These are phyloP conservation scores for Trichoplusia ni DNA, from an alignment of 1,140 invertebrate species.

Conservation along the genomic window DNA sequence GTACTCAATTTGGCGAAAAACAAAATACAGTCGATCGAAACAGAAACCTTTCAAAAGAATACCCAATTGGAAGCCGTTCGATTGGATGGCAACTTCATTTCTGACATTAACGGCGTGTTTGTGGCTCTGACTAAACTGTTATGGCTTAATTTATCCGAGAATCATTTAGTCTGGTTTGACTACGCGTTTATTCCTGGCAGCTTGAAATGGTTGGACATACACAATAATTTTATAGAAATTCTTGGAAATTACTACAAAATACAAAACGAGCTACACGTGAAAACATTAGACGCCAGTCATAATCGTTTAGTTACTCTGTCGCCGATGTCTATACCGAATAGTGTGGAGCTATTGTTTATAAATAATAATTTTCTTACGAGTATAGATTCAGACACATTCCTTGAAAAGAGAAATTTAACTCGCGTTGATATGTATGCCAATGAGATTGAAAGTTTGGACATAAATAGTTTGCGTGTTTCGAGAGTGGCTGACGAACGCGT, in stretches of 20 bases:
- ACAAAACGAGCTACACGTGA: constrained; percentile 83
- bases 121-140: constrained; percentile 87
- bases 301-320: constrained; percentile 88
- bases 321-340: constrained; percentile 88
- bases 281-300: constrained; percentile 90
- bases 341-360: constrained; percentile 90
- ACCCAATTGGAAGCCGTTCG: constrained; percentile 89
- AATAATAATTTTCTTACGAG: constrained; percentile 91
- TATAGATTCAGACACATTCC: constrained; percentile 90
- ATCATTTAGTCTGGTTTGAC: constrained; percentile 90
- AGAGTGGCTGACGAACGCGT: constrained; percentile 83
- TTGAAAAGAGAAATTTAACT: constrained; percentile 89
- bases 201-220: constrained; percentile 91
- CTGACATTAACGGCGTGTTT: constrained; percentile 90
- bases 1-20: constrained; percentile 92
- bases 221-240: constrained; percentile 89
- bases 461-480: constrained; percentile 88
- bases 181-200: constrained; percentile 89
- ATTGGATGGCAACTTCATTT: constrained; percentile 89
- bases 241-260: constrained; percentile 88
- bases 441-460: constrained; percentile 89
- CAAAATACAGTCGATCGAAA: constrained; percentile 88
- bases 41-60: constrained; percentile 88
- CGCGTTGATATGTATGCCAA: constrained; percentile 93
- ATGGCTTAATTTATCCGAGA: constrained; percentile 93